These are phyloP conservation scores for Anarhynchus alexandrinus DNA, from an alignment of 2,113 vertebrate species.

Conservation along the genomic window DNA sequence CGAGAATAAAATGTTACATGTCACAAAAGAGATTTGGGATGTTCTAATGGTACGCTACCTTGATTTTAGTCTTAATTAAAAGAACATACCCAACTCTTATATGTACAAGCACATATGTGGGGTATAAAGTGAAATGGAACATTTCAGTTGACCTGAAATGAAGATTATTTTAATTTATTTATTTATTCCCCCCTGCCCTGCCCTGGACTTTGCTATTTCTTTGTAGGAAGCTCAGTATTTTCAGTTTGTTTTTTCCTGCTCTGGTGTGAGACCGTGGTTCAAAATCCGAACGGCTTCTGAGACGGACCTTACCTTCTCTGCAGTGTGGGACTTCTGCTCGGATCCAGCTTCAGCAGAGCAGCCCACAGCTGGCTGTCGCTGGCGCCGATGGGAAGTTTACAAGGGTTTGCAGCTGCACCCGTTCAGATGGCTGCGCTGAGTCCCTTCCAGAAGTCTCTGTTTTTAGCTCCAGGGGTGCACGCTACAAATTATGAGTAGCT, in stretches of 20 bases:
- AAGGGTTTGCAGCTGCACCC: slow-evolving; percentile 9
- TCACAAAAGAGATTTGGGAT: not conserved
- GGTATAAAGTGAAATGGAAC: not conserved
- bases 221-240: not conserved
- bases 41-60: not conserved
- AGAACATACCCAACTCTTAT: not conserved
- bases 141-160: not conserved
- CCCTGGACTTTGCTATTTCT: not conserved
- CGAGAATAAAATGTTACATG: not conserved
- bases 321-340: not conserved
- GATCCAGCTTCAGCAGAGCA: not conserved
- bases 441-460: not conserved
- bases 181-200: no score
- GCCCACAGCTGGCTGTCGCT: not conserved
- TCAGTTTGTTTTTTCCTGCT: not conserved
- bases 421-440: not conserved
- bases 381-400: not conserved
- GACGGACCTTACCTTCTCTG: not conserved
- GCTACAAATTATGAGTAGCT: not conserved
- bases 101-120: rapidly evolving
- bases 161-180: not conserved
- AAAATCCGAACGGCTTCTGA: not conserved
- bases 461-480: not conserved
- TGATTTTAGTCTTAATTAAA: not conserved
- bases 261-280: not conserved